Evolutionary conservation across 2,888 invertebrate species (phyloP).

Genomic region (Sinotaia quadrata): DNA sequence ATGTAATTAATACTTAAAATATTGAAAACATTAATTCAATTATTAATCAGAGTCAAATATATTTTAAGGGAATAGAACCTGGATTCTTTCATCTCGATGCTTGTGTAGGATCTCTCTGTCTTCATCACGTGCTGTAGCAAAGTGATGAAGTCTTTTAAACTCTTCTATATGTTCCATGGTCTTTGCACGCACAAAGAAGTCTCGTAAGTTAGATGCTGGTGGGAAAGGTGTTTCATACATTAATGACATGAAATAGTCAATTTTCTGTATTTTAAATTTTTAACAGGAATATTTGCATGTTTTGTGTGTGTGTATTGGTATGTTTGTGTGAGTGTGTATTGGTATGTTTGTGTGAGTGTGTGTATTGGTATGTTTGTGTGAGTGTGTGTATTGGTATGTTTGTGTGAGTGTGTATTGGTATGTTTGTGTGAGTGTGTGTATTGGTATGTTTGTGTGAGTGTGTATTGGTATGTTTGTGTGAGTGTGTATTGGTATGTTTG

Average conservation of each 20-base stretch:
- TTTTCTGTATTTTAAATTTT: no score
- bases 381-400: no score
- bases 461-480: no score
- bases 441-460: no score
- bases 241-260: no score
- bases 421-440: no score
- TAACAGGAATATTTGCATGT: no score
- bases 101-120: constrained; percentile 50
- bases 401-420: no score
- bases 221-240: no score
- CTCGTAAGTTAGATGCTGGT: constrained; percentile 44
- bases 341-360: not conserved
- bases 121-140: constrained; percentile 53
- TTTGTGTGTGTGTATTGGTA: not conserved
- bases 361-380: no score
- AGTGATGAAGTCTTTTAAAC: constrained; percentile 46
- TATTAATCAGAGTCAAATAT: not conserved
- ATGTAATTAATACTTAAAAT: not conserved
- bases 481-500: no score
- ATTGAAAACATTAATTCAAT: not conserved
- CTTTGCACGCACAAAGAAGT: constrained; percentile 53
- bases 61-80: constrained; percentile 36
- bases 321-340: constrained; percentile 3
- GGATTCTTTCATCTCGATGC: constrained; percentile 52
- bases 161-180: constrained; percentile 59